Base-by-base conservation (phyloP, 2,797 vertebrate genomes). In the Hipposideros larvatus region DNA sequence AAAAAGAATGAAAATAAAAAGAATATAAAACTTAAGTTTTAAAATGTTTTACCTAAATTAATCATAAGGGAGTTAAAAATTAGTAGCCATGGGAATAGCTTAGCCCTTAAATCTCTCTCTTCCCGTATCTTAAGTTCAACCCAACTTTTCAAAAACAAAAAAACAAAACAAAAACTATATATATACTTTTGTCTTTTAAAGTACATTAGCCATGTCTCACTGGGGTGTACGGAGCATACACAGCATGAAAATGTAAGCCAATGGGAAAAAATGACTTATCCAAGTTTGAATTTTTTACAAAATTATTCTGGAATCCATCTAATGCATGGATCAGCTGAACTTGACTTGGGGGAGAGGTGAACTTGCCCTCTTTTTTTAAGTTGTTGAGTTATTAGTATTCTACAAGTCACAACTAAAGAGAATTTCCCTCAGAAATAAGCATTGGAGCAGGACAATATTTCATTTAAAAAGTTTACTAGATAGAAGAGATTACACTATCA, bases 31-130 rank as follows among this genome's bases (percentile, higher is more conserved):
- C 55, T 71, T 90, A 90, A 71, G 31, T 87, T 96, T 89, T 90
- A 94, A 73, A 90, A 61, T 73, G n/a, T 2, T 73, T 82, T 75
- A n/a, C 57, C 61, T 94, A 87, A 74, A 87, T 93, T 87, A 93
- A 86, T 94, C 59, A 80, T 55, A 87, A 91, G 24, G 34, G 41
- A 80, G 80, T 97, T 96, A 96, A 91, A 93, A 92, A 84, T 90
- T 86, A 87, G 41, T 91, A 89, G 80, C 59, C 59, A 96, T 7
- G 8, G 26, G 43, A 93, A 86, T 82, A 86, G 24, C 9, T 90
- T 77, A 80, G 59, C 55, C 41, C 51, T 91, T 92, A 95, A 87
- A 75, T 78, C 28, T 66, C 48, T 92, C 31, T 82, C 15, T 89
- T 24, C 48, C 14, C 41, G 51, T 73, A 57, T 24, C 48, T 78